Evolutionary conservation across 1,140 invertebrate species (phyloP).

Genomic region (Zaprionus inermis): DNA sequence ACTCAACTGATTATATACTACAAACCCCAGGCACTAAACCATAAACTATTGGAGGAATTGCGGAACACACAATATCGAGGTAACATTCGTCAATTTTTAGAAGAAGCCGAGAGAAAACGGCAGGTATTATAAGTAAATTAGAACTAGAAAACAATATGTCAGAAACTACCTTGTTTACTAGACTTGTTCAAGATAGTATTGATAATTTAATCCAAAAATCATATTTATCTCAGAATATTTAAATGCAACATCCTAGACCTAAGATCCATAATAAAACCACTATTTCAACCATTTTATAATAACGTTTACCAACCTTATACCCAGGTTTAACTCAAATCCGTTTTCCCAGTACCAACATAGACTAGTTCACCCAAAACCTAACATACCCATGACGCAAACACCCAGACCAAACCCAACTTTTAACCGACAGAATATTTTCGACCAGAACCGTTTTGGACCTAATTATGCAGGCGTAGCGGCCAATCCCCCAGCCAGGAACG

Average conservation of each 20-base stretch:
- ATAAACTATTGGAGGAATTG: conserved; percentile 25
- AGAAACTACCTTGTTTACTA: background rate
- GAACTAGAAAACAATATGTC: background rate
- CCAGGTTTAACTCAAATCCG: background rate
- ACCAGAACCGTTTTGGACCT: too few relatives aligned
- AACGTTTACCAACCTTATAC: conserved; percentile 7
- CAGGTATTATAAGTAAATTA: conserved; percentile 21
- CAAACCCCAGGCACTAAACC: conserved; percentile 23
- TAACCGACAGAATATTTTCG: too few relatives aligned
- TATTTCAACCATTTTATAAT: too few relatives aligned
- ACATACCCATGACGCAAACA: too few relatives aligned
- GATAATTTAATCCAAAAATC: background rate
- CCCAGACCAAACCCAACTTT: too few relatives aligned
- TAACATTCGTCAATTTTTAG: conserved; percentile 23
- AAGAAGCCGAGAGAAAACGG: conserved; percentile 24
- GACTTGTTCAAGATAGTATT: background rate
- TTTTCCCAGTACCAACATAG: too few relatives aligned
- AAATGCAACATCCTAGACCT: background rate
- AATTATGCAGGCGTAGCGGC: too few relatives aligned
- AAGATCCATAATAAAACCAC: conserved; percentile 4
- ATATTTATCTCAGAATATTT: background rate
- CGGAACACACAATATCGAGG: conserved; percentile 18
- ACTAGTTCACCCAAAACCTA: too few relatives aligned
- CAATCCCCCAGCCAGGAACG: too few relatives aligned
- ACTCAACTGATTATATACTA: conserved; percentile 23